Base-by-base conservation (phyloP, 2,113 vertebrate genomes). In the Halichoeres trimaculatus region DNA sequence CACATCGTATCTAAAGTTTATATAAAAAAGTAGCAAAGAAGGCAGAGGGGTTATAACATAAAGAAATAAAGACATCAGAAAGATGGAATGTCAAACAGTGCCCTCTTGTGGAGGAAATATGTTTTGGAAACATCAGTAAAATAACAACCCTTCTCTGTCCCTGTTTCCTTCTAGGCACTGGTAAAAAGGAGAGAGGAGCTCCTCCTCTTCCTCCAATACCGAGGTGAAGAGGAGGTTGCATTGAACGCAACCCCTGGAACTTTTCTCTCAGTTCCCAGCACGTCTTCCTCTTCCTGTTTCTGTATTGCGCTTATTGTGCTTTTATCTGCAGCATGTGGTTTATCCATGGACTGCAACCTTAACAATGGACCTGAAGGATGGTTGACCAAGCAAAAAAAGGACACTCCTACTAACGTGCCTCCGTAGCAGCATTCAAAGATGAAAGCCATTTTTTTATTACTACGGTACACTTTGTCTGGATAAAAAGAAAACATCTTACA, bases 191-290 rank as follows among this genome's bases (percentile, higher is more conserved):
- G 89, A 92, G 98, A 91, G 97, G 98, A 36, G 97, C 94, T 1
- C 97, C 97, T 1, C 98, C 98, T 0, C 95, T 98, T 50, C 97
- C 97, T 0, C 98, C 98, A 22, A 88, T 95, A 78, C 95, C 95
- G 0, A 98, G 96, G 97, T 99, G 96, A 98, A 97, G 88, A 88
- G 76, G 16, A 74, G 22, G 22, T 30, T 11, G 16, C 53, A 13
- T 14, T 47, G 41, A 69, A 36, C 11, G 22, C 35, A 26, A 36
- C 48, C 5, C 72, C 63, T 41, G 13, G 59, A 66, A 17, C 55
- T 51, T 30, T 40, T 54, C 51, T 30, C 40, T 23, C 56, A 11
- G 9, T 45, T 24, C 17, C 38, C 16, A 40, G 9, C 8, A 3
- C 2, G 45, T 48, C 26, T 20, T 58, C 26, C 26, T 41, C 20